Evolutionary conservation across 2,797 vertebrate species (phyloP).

Genomic region (Anabas testudineus): DNA sequence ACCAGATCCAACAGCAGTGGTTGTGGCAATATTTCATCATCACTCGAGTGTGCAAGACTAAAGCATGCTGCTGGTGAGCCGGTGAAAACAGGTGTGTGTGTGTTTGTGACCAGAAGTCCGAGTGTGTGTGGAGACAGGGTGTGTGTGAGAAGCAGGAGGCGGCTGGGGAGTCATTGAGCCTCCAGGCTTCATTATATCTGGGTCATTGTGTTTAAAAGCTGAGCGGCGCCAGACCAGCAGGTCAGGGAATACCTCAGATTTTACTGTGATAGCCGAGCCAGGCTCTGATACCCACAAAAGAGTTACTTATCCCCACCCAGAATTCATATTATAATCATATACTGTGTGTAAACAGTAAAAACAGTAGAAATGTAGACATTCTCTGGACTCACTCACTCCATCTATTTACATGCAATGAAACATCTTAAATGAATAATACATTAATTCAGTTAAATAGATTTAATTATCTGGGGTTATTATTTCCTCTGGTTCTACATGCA

Average conservation of each 20-base stretch:
- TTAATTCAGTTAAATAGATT: too few relatives aligned
- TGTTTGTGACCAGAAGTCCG: slow-evolving; percentile 31
- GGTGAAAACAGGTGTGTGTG: slow-evolving; percentile 48
- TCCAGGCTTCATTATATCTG: slow-evolving; percentile 49
- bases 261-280: neutral
- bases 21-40: slow-evolving; percentile 28
- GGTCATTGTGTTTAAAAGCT: slow-evolving; percentile 54
- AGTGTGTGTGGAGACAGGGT: slow-evolving; percentile 13
- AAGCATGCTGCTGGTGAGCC: slow-evolving; percentile 2
- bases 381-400: too few relatives aligned
- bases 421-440: too few relatives aligned
- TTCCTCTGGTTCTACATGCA: too few relatives aligned
- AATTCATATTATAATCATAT: too few relatives aligned
- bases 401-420: too few relatives aligned
- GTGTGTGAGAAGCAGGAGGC: slow-evolving; percentile 43
- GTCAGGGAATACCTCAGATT: slow-evolving; percentile 44
- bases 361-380: too few relatives aligned
- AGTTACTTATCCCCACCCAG: neutral
- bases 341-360: too few relatives aligned
- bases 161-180: slow-evolving; percentile 34
- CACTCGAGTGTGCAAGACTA: slow-evolving; percentile 9
- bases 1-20: slow-evolving; percentile 5
- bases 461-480: too few relatives aligned
- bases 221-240: slow-evolving; percentile 55
- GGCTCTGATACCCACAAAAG: neutral